Evolutionary conservation across 2,888 invertebrate species (phyloP).

Genomic region (Autographa gamma): DNA sequence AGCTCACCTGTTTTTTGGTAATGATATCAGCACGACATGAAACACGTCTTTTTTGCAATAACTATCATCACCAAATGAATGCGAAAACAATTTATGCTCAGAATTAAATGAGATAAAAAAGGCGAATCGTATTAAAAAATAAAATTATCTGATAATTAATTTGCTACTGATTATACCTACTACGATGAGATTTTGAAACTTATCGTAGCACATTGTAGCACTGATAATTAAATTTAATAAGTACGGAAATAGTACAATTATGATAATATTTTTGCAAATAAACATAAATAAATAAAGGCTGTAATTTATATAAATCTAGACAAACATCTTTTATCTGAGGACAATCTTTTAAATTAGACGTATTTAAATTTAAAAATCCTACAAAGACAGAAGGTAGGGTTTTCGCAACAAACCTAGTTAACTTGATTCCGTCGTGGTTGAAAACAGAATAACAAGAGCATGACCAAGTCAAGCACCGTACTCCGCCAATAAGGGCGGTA

Average conservation of each 20-base stretch:
- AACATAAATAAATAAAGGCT: not conserved
- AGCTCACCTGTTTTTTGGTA: conserved; percentile 40
- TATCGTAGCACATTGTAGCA: not conserved
- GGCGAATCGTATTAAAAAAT: not conserved
- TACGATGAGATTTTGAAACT: not conserved
- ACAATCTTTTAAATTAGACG: not conserved
- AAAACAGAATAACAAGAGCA: not conserved
- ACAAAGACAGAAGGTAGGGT: not conserved
- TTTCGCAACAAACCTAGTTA: not conserved
- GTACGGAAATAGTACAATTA: not conserved
- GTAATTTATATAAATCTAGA: not conserved
- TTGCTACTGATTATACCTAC: conserved; percentile 3
- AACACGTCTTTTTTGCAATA: conserved; percentile 68
- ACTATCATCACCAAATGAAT: conserved; percentile 66
- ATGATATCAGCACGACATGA: conserved; percentile 40
- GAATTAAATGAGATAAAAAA: conserved; percentile 36
- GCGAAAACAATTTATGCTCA: conserved; percentile 36
- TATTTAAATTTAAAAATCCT: not conserved
- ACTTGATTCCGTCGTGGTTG: not conserved
- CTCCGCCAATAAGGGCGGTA: not conserved
- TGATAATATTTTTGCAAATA: not conserved
- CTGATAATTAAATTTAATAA: not conserved
- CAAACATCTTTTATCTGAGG: not conserved
- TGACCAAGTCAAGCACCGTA: not conserved
- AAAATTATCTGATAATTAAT: conserved; percentile 1